Percentiles rank a stretch among this genome's conserved stretches.
Evolutionary conservation across 2,113 vertebrate species (phyloP).

Genomic region (Tetrax tetrax): DNA sequence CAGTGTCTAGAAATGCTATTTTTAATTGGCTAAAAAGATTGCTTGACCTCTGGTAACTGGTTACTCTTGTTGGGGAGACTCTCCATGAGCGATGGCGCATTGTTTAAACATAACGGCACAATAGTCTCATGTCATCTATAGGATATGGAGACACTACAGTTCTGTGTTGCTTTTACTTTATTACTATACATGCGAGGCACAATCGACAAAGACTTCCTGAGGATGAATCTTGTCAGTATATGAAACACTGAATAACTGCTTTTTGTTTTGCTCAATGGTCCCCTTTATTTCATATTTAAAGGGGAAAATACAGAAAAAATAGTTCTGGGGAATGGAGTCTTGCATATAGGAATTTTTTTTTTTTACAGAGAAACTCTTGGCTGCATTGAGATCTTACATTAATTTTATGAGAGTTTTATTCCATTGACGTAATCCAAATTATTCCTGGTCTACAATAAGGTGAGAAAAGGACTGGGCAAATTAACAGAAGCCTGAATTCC

Average conservation of each 20-base stretch:
- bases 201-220: conserved; percentile 78
- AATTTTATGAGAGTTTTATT: not conserved
- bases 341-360: not conserved
- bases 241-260: conserved; percentile 74
- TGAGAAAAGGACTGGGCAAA: not conserved
- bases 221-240: conserved; percentile 72
- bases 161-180: conserved; percentile 75
- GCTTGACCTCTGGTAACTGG: conserved; percentile 61
- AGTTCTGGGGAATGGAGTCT: not conserved
- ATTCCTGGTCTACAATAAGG: not conserved
- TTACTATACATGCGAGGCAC: conserved; percentile 73
- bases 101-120: conserved; percentile 62
- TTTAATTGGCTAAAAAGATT: conserved; percentile 44
- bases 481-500: not conserved
- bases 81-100: conserved; percentile 15
- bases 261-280: conserved; percentile 72
- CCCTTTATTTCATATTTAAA: conserved; percentile 64
- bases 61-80: conserved; percentile 62
- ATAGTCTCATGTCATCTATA: conserved; percentile 69
- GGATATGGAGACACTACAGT: conserved; percentile 46
- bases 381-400: not conserved
- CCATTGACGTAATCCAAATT: not conserved
- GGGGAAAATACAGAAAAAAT: not conserved
- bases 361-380: not conserved
- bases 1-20: conserved; percentile 40